These are phyloP conservation scores for Tachycineta bicolor DNA, from an alignment of 2,113 vertebrate species.

Conservation along the genomic window DNA sequence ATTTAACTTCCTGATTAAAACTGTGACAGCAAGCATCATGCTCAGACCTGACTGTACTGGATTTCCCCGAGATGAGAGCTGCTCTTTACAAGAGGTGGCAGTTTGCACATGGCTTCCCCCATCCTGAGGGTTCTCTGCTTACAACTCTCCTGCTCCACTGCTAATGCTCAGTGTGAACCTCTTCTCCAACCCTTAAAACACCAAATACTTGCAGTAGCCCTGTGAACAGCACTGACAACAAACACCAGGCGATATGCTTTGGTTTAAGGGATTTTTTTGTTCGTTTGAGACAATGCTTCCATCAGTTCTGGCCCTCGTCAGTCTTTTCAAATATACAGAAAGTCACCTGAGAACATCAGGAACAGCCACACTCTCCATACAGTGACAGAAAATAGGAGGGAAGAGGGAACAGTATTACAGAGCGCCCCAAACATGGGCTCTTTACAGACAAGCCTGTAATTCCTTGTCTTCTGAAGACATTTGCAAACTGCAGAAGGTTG, in stretches of 20 bases:
- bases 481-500: neutral
- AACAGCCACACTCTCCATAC: neutral
- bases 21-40: neutral
- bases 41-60: neutral
- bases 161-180: neutral
- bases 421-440: neutral
- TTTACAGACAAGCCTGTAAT: neutral
- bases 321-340: accelerated
- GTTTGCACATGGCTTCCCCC: neutral
- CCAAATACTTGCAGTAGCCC: neutral
- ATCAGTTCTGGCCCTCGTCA: neutral
- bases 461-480: neutral
- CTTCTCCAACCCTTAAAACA: neutral
- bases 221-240: neutral
- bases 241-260: neutral
- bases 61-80: neutral
- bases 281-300: neutral
- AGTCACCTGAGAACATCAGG: neutral
- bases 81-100: neutral
- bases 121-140: neutral
- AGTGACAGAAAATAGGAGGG: neutral
- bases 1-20: neutral
- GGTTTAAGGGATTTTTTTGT: neutral
- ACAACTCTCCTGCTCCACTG: neutral
- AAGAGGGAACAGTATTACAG: neutral